phyloP scores from a whole-genome alignment of 2,888 invertebrate species.

The Patella caerulea region DNA sequence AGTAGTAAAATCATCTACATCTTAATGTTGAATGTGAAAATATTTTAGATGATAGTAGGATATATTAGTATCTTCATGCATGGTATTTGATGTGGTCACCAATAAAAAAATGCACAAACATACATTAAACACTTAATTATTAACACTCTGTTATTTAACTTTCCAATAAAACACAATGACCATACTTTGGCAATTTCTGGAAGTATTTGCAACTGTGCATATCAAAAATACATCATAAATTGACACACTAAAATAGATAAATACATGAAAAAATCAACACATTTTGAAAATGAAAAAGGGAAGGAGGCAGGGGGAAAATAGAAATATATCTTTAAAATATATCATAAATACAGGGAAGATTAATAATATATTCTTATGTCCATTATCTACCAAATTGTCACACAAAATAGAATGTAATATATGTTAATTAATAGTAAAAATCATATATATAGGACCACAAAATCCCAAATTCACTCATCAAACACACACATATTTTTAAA shows the following conservation, averaged over 20 bases:
- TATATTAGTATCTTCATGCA: no score
- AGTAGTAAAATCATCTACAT: no score
- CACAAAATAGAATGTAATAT: conserved; percentile 25
- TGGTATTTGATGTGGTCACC: no score
- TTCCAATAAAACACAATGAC: conserved; percentile 6
- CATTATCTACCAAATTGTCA: conserved; percentile 12
- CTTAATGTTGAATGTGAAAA: no score
- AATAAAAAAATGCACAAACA: conserved; percentile 5
- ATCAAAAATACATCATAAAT: conserved; percentile 34
- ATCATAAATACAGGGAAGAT: conserved; percentile 18
- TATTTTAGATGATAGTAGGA: no score
- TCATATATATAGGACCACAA: conserved; percentile 16
- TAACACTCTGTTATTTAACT: background rate
- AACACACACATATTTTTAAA: conserved; percentile 31
- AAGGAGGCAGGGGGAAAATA: conserved; percentile 26
- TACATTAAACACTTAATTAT: conserved; percentile 2
- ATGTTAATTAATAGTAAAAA: conserved; percentile 26
- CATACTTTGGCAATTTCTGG: conserved; percentile 22
- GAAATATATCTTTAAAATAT: conserved; percentile 11
- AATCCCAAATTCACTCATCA: conserved; percentile 34
- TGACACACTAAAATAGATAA: background rate
- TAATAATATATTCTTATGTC: conserved; percentile 16
- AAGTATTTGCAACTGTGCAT: conserved; percentile 32
- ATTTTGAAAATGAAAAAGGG: conserved; percentile 17
- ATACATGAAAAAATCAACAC: background rate